These are phyloP conservation scores for Drosophila eugracilis DNA, from an alignment of 1,140 invertebrate genomes.

Conservation along the genomic window DNA sequence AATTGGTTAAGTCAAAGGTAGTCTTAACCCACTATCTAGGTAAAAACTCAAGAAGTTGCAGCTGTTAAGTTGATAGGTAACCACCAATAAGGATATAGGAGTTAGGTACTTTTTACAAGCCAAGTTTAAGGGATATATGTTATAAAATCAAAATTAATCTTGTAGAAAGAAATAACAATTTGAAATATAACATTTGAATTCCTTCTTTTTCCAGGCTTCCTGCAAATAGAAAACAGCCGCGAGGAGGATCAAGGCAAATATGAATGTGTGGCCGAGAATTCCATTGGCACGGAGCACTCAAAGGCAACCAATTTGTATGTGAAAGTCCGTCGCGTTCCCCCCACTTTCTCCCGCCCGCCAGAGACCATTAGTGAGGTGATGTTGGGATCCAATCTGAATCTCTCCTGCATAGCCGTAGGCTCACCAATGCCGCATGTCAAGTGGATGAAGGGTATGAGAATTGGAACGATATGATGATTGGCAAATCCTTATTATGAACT, in stretches of 20 bases:
- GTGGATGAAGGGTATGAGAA: conserved; percentile 92
- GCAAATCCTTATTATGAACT: background rate
- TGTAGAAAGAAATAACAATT: no score
- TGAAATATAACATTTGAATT: no score
- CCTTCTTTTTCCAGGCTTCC: conserved; percentile 89
- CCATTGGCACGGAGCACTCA: conserved; percentile 96
- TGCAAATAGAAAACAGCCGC: conserved; percentile 95
- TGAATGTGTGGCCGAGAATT: conserved; percentile 96
- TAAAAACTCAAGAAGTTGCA: background rate
- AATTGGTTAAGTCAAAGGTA: background rate
- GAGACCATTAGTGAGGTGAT: conserved; percentile 93
- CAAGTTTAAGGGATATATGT: no score
- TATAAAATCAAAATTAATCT: no score
- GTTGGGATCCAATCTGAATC: conserved; percentile 94
- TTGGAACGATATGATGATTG: no score
- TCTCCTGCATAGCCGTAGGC: conserved; percentile 98
- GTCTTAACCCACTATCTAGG: background rate
- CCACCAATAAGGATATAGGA: background rate
- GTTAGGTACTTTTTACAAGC: no score
- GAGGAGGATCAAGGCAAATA: conserved; percentile 96
- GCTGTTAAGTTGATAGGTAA: background rate
- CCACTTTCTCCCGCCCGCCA: conserved; percentile 96
- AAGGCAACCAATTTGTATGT: conserved; percentile 96
- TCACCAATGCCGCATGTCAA: conserved; percentile 99
- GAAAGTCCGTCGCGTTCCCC: conserved; percentile 97